Percentiles rank a stretch among this genome's conserved stretches.
Evolutionary conservation across 2,113 vertebrate genomes (phyloP).

Genomic region (Lepidothrix coronata): DNA sequence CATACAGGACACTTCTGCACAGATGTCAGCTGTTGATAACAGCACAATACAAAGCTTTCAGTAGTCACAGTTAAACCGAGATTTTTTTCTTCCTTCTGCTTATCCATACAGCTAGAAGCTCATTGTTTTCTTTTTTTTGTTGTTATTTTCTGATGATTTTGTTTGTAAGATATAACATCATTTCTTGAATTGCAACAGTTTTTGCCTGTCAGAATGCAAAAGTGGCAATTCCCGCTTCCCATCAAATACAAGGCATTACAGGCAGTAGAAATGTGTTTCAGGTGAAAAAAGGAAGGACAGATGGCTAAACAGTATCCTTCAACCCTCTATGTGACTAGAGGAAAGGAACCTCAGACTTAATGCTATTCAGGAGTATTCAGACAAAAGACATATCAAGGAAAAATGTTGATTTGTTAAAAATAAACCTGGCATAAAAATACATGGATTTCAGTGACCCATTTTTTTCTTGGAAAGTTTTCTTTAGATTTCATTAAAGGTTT

Average conservation of each 20-base stretch:
- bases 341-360: not conserved
- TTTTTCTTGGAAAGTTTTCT: not conserved
- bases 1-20: slow-evolving; percentile 9
- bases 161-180: not conserved
- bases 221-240: not conserved
- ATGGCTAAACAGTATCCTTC: not conserved
- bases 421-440: not conserved
- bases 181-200: not conserved
- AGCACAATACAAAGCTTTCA: not conserved
- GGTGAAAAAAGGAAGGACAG: not conserved
- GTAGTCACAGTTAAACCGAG: not conserved
- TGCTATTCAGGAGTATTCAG: not conserved
- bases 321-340: not conserved
- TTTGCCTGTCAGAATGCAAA: not conserved
- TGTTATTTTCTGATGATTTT: not conserved
- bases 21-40: slow-evolving; percentile 51
- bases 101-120: not conserved
- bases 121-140: not conserved
- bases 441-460: not conserved
- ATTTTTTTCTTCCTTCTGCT: not conserved
- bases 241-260: not conserved
- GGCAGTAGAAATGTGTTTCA: not conserved
- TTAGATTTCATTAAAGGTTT: not conserved
- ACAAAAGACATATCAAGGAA: not conserved
- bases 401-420: not conserved